Evolutionary conservation across 2,888 invertebrate species (phyloP).

Genomic region (Baccha elongata): DNA sequence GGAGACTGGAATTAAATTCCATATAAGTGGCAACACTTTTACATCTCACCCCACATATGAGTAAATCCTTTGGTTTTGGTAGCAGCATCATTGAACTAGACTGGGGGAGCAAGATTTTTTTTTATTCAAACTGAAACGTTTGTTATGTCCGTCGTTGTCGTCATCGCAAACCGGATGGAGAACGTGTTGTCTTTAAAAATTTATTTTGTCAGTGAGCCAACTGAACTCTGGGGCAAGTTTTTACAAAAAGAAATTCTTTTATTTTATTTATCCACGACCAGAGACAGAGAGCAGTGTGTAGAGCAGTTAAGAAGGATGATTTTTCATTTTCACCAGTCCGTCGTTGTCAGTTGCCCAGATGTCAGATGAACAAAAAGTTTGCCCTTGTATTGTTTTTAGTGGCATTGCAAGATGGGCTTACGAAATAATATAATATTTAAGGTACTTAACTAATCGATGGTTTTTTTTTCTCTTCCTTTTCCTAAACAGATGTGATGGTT

Average conservation of each 20-base stretch:
- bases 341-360: conserved; percentile 64
- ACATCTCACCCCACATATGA: conserved; percentile 25
- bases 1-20: no score
- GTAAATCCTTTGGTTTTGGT: conserved; percentile 39
- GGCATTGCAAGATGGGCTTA: conserved; percentile 41
- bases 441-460: conserved; percentile 36
- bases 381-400: conserved; percentile 42
- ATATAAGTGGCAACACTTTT: conserved; percentile 9
- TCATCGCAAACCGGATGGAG: conserved; percentile 62
- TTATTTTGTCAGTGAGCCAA: conserved; percentile 73
- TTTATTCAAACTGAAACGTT: conserved; percentile 55
- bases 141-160: conserved; percentile 58
- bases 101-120: conserved; percentile 1
- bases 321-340: conserved; percentile 59
- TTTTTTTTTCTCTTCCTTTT: background rate
- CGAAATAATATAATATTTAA: conserved; percentile 39
- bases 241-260: conserved; percentile 35
- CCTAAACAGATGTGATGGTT: background rate
- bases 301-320: conserved; percentile 49
- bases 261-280: conserved; percentile 53
- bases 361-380: conserved; percentile 55
- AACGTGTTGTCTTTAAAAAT: conserved; percentile 72
- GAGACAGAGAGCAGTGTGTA: background rate
- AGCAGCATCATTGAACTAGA: conserved; percentile 11
- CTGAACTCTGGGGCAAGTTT: conserved; percentile 50